Percentiles rank a stretch among this genome's conserved stretches.
phyloP scores from a whole-genome alignment of 64 coral and sea anemone species.

The Montipora foliosa region DNA sequence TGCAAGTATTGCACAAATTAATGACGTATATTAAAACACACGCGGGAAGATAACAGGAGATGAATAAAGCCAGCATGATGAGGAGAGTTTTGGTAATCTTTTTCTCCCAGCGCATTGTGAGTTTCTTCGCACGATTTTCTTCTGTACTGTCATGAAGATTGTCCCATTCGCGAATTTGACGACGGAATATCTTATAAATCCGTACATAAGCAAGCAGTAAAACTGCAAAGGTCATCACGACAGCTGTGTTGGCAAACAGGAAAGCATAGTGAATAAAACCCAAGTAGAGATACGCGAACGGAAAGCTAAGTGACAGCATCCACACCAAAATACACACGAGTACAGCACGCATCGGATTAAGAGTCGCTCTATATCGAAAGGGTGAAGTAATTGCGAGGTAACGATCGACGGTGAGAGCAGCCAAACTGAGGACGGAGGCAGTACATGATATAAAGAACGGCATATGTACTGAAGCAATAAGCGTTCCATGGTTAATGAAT shows the following conservation, averaged over 20 bases:
- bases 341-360: conserved; percentile 72
- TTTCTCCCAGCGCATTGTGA: conserved; percentile 68
- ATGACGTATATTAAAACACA: conserved; percentile 87
- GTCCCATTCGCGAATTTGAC: conserved; percentile 85
- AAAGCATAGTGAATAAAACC: conserved; percentile 85
- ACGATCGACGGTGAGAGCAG: conserved; percentile 80
- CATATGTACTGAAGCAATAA: conserved; percentile 71
- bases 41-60: conserved; percentile 77
- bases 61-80: conserved; percentile 83
- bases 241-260: conserved; percentile 89
- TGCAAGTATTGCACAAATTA: conserved; percentile 79
- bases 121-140: conserved; percentile 73
- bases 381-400: conserved; percentile 89
- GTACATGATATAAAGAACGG: conserved; percentile 96
- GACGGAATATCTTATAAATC: conserved; percentile 87
- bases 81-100: conserved; percentile 93
- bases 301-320: conserved; percentile 79
- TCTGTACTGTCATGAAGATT: conserved; percentile 76
- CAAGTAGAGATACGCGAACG: conserved; percentile 83
- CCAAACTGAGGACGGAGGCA: conserved; percentile 91
- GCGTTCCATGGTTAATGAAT: conserved; percentile 25
- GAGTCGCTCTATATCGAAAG: conserved; percentile 68
- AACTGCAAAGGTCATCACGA: conserved; percentile 83
- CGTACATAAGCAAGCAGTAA: conserved; percentile 83
- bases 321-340: conserved; percentile 64